Evolutionary conservation across 2,113 vertebrate species (phyloP), one percentile per base, ranked within the genome.

Genomic region (Ammodytes marinus): DNA sequence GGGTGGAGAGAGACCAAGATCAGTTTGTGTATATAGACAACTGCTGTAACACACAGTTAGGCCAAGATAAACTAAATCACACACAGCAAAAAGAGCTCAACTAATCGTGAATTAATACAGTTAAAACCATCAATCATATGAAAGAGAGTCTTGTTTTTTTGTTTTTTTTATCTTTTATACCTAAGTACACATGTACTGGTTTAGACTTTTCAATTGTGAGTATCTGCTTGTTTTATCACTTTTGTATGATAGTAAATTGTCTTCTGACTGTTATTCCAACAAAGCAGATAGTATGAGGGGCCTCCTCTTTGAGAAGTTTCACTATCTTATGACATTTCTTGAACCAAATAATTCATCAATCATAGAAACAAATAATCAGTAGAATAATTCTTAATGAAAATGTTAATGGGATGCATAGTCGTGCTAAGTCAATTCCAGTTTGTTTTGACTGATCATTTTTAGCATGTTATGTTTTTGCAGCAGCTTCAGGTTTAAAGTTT

Each of bases 61-160:
- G 43, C 54, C 49, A 65, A 13, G 12, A 59, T 65, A 53, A 65
- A 66, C n/a, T 39, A 57, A n/a, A n/a, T n/a, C n/a, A 66, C n/a
- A 45, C 9, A 49, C 45, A 35, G 19, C n/a, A 78, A 37, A 80
- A 5, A 74, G 46, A 75, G 53, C 3, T 60, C 37, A 8, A 6
- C 3, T 0, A 57, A 50, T 17, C 65, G 47, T 46, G 7, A 37
- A 66, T 10, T 60, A 60, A 40, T 39, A 39, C n/a, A n/a, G n/a
- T n/a, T n/a, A n/a, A n/a, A n/a, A n/a, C n/a, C n/a, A n/a, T n/a
- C n/a, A n/a, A n/a, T n/a, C n/a, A n/a, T n/a, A n/a, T n/a, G n/a
- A n/a, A n/a, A n/a, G n/a, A n/a, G n/a, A n/a, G n/a, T n/a, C n/a
- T n/a, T n/a, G n/a, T n/a, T n/a, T n/a, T n/a, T n/a, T n/a, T n/a